Conservation (phyloP, 2,797 vertebrate genomes). For the Sebastes hubbsi region DNA sequence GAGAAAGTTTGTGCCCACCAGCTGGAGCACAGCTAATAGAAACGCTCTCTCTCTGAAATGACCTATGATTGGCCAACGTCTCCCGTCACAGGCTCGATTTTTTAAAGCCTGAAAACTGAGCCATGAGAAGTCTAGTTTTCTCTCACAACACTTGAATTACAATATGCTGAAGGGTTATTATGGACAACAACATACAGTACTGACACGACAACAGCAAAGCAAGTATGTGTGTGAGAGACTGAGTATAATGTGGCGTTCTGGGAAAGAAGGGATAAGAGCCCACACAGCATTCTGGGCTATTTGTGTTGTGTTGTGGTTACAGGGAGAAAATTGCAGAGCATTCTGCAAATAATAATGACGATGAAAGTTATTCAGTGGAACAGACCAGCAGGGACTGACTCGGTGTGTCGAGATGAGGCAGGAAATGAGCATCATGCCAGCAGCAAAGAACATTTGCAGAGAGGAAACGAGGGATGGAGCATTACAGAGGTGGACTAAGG, state of each 20-base stretch:
- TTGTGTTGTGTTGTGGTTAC: slow-evolving; percentile 44
- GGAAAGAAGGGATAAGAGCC: not conserved
- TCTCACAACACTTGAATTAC: too few relatives aligned
- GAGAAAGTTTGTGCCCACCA: too few relatives aligned
- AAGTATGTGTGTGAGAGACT: not conserved
- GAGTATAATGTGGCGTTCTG: not conserved
- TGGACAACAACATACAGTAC: not conserved
- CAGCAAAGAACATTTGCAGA: slow-evolving; percentile 1
- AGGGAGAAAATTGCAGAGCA: slow-evolving; percentile 27
- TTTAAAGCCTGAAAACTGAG: too few relatives aligned
- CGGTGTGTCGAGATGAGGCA: slow-evolving; percentile 32
- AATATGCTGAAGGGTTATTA: too few relatives aligned
- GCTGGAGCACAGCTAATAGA: too few relatives aligned
- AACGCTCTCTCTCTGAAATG: too few relatives aligned
- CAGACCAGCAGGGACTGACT: slow-evolving; percentile 33
- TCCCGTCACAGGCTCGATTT: too few relatives aligned
- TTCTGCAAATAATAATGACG: slow-evolving; percentile 51
- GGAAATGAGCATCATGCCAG: slow-evolving; percentile 43
- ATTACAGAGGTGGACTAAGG: not conserved
- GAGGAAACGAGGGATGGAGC: not conserved
- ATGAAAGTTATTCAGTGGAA: slow-evolving; percentile 47
- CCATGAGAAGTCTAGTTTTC: too few relatives aligned
- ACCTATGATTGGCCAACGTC: too few relatives aligned
- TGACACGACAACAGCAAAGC: not conserved
- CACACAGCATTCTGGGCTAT: slow-evolving; percentile 19